Evolutionary conservation across 2,888 invertebrate genomes (phyloP).

Genomic region (Cylindroiulus punctatus): DNA sequence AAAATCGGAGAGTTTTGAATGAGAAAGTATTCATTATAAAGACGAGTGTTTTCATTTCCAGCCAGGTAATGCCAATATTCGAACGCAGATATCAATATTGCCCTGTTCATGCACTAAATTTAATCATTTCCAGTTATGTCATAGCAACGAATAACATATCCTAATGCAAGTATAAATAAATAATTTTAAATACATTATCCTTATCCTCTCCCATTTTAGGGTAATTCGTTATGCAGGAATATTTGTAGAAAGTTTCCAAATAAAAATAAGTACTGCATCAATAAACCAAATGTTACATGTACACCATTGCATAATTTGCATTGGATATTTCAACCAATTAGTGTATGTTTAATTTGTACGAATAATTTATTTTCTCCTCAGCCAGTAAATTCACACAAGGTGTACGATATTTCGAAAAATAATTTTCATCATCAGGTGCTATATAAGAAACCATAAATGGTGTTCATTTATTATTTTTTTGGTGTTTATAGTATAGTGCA

Average conservation of each 20-base stretch:
- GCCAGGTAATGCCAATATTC: not conserved
- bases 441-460: too few species aligned
- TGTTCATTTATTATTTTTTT: too few species aligned
- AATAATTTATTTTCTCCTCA: too few species aligned
- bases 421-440: too few species aligned
- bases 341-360: too few species aligned
- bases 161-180: not conserved
- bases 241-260: not conserved
- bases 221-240: not conserved
- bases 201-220: not conserved
- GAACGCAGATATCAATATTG: not conserved
- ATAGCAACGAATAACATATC: not conserved
- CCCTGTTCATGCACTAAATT: not conserved
- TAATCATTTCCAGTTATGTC: not conserved
- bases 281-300: not conserved
- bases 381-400: too few species aligned
- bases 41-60: not conserved
- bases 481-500: too few species aligned
- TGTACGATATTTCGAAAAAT: too few species aligned
- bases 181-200: not conserved
- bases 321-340: not conserved
- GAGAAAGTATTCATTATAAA: not conserved
- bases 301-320: not conserved
- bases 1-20: not conserved
- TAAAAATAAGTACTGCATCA: not conserved